These are phyloP conservation scores for Pterois miles DNA, from an alignment of 2,797 vertebrate species.

Conservation along the genomic window DNA sequence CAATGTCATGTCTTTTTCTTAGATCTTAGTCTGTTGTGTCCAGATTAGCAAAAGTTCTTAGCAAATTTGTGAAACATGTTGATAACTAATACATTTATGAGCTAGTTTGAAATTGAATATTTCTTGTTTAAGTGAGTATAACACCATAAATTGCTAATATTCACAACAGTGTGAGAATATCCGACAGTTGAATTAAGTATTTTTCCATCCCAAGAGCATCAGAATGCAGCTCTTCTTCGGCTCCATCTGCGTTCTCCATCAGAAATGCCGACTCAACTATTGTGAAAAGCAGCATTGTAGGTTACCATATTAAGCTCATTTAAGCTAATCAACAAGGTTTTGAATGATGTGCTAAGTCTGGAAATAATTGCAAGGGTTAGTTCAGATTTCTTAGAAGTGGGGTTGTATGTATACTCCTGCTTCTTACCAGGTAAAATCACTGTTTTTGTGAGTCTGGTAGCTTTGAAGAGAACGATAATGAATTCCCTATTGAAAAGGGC, in stretches of 20 bases:
- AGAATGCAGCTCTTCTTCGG: background rate
- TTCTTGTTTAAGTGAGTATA: background rate
- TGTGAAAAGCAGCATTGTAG: no score
- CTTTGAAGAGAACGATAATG: no score
- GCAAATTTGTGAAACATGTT: background rate
- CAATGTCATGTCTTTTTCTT: background rate
- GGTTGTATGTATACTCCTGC: no score
- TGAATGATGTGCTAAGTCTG: no score
- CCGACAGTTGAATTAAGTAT: background rate
- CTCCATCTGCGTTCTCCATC: background rate
- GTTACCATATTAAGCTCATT: no score
- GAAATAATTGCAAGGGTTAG: no score
- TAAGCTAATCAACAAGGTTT: no score
- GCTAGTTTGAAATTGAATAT: background rate
- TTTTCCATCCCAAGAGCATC: background rate
- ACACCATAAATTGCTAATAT: background rate
- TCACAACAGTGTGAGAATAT: background rate
- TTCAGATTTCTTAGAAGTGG: no score
- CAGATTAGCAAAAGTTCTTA: background rate
- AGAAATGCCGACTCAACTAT: no score
- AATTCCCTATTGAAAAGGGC: no score
- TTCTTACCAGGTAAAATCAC: no score
- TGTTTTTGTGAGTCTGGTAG: no score
- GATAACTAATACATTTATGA: background rate
- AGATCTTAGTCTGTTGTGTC: background rate